Conservation (phyloP, 2,797 vertebrate species). For the Hippopotamyrus pictus region DNA sequence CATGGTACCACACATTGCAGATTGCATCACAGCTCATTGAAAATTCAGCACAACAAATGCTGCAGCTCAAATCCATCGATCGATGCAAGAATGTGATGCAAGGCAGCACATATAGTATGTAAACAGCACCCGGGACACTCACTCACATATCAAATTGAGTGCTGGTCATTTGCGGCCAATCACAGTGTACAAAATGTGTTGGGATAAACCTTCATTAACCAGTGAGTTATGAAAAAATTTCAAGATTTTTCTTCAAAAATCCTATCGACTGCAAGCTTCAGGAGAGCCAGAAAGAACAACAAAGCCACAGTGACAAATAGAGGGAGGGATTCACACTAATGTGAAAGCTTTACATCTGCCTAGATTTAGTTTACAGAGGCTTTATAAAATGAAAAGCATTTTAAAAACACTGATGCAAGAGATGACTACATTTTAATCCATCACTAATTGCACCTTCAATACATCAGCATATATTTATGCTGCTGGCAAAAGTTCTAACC, state of each 20-base stretch:
- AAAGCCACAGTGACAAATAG: not conserved
- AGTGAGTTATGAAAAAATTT: not conserved
- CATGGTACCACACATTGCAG: not conserved
- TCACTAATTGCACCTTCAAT: not conserved
- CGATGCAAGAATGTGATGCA: not conserved
- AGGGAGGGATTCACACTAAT: not conserved
- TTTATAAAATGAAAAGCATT: not conserved
- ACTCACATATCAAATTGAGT: not conserved
- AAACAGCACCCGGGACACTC: not conserved
- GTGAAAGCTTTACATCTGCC: not conserved
- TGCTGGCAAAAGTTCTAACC: not conserved
- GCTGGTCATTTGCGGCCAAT: not conserved
- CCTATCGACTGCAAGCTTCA: not conserved
- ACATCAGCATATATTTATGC: not conserved
- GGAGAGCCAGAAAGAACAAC: not conserved
- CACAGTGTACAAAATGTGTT: not conserved
- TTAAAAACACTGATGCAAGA: not conserved
- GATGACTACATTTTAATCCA: not conserved
- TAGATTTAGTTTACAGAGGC: not conserved
- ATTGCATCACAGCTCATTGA: not conserved
- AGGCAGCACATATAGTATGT: not conserved
- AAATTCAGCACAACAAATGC: not conserved
- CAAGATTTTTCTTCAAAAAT: not conserved
- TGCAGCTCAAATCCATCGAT: not conserved
- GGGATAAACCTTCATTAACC: not conserved